Conservation (phyloP, 2,797 vertebrate genomes). For the Furcifer pardalis region DNA sequence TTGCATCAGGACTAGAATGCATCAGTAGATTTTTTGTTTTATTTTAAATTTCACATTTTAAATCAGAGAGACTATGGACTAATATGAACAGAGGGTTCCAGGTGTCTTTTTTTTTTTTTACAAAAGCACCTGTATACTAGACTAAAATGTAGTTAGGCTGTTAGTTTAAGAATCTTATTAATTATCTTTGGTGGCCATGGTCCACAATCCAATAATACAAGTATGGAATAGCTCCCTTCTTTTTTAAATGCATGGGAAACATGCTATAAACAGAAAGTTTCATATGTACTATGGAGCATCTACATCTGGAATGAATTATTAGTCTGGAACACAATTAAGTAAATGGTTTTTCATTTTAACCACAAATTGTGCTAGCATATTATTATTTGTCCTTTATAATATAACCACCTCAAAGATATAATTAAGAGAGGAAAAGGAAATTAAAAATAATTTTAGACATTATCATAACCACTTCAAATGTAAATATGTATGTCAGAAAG, state of each 20-base stretch:
- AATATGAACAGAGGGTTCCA: too few species aligned
- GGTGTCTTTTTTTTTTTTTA: too few species aligned
- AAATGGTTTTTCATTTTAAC: constrained; percentile 19
- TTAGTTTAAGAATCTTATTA: too few species aligned
- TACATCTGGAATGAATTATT: neutral
- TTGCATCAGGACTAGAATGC: too few species aligned
- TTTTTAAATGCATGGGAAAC: neutral
- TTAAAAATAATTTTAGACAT: neutral
- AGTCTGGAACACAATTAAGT: neutral
- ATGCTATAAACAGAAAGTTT: neutral
- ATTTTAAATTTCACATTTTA: too few species aligned
- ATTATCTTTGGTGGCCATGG: too few species aligned
- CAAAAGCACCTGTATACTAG: too few species aligned
- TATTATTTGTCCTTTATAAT: neutral
- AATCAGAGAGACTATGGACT: too few species aligned
- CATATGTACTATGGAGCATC: neutral
- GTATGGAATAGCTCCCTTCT: neutral
- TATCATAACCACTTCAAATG: constrained; percentile 42
- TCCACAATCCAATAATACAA: neutral
- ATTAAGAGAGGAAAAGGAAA: constrained; percentile 5
- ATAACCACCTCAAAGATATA: neutral
- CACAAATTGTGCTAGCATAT: neutral
- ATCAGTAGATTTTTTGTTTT: too few species aligned
- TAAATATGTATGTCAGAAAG: neutral
- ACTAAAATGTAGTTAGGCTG: too few species aligned